Base-by-base conservation (phyloP, 2,797 vertebrate species). In the Spinus pinus region DNA sequence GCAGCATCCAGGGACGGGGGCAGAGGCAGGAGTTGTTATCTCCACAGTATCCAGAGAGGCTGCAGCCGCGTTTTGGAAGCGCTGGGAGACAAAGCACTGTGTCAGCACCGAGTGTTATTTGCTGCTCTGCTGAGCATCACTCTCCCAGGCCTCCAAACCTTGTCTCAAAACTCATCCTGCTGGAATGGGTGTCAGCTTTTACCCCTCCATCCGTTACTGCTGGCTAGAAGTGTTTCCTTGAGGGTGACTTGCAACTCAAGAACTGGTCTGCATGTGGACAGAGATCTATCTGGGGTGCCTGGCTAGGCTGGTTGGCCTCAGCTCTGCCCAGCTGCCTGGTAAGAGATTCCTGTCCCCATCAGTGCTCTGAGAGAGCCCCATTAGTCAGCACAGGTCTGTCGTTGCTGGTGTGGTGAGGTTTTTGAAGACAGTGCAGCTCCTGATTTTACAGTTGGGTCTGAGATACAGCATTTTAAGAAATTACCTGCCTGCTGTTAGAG, bases 21-120 rank as follows among this genome's bases (percentile, higher is more conserved):
- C 58, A 62, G 62, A 50, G 81, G 49, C 30, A 5, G 0, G 1
- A 20, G 35, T 10, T 71, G 46, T 37, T 58, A 31, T 49, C 86
- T 56, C 23, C 18, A 4, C 49, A 23, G 64, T 7, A 10, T 27
- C 33, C 9, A 18, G 31, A 44, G 69, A 50, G 90, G 79, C 95
- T 88, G 94, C 80, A 25, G 12, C 11, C 0, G 65, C 5, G 1
- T 53, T 72, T 53, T 62, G 66, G 78, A 62, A 78, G 73, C 5
- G 18, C 74, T 39, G 67, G 73, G 75, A 95, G 94, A 96, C 94
- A 94, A 96, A 95, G 96, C 94, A 25, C 72, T 18, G 33, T 90
- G 88, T 94, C 88, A 72, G 92, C 82, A 66, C 53, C 0, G 14
- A 25, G 66, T 54, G 54, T 31, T 90, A 23, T n/a, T 85, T 62